These are phyloP conservation scores for Helogale parvula DNA, from an alignment of 2,113 vertebrate species.

Conservation along the genomic window DNA sequence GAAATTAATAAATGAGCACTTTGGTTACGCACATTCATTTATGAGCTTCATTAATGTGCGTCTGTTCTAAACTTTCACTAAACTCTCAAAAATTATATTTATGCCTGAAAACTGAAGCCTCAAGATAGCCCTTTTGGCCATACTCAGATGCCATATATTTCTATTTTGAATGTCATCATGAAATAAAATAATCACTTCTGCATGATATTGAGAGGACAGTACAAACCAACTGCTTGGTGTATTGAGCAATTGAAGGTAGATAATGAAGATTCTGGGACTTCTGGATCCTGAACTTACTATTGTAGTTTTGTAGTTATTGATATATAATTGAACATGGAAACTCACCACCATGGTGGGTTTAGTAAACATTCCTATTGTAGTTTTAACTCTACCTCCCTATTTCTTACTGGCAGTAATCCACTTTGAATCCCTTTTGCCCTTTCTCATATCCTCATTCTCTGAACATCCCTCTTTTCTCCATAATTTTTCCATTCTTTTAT, in stretches of 20 bases:
- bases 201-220: neutral
- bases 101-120: neutral
- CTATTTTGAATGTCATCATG: neutral
- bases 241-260: neutral
- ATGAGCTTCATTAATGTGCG: neutral
- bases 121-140: neutral
- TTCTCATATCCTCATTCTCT: neutral
- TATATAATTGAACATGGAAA: neutral
- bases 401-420: neutral
- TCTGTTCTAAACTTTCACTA: neutral
- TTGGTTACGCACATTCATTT: neutral
- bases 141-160: neutral
- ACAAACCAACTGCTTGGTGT: neutral
- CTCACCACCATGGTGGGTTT: neutral
- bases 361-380: neutral
- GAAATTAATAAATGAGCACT: neutral
- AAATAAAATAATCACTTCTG: neutral
- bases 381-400: neutral
- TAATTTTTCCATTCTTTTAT: neutral
- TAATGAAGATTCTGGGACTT: neutral
- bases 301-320: neutral
- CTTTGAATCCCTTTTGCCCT: neutral
- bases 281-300: neutral
- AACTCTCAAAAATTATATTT: conserved; percentile 17
- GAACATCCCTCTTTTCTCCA: neutral